Conservation (phyloP, 30 jellyfish, hydroid and myxozoan genomes). For the Aurelia coerulea region DNA sequence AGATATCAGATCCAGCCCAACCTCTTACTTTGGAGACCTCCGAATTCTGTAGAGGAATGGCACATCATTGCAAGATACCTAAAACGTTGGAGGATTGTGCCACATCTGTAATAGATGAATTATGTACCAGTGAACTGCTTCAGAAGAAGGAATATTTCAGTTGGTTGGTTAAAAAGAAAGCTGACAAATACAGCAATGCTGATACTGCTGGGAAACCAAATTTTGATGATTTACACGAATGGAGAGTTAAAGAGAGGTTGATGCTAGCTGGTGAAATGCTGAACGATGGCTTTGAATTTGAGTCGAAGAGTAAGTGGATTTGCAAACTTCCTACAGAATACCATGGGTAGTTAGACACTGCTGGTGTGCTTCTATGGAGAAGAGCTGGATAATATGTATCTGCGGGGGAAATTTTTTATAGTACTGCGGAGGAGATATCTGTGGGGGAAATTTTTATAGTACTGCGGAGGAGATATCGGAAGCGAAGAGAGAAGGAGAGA, state of each 20-base stretch:
- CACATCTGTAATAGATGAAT: not conserved
- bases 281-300: not conserved
- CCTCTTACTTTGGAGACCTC: constrained; percentile 22
- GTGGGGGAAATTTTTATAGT: no score
- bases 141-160: constrained; percentile 35
- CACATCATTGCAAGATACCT: constrained; percentile 8
- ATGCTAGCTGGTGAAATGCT: not conserved
- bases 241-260: not conserved
- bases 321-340: no score
- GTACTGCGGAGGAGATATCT: no score
- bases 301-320: constrained; percentile 32
- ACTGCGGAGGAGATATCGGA: no score
- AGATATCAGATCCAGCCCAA: not conserved
- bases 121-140: not conserved
- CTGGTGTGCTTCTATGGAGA: no score
- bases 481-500: no score
- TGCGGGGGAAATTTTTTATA: no score
- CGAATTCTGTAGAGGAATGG: constrained; percentile 25
- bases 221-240: not conserved
- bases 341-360: no score
- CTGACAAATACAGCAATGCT: not conserved
- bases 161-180: not conserved
- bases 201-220: constrained; percentile 1
- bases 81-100: constrained; percentile 4
- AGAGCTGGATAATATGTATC: no score